Percentiles rank a stretch among this genome's conserved stretches.
Evolutionary conservation across 1,140 invertebrate genomes (phyloP).

Genomic region (Choristoneura fumiferana): DNA sequence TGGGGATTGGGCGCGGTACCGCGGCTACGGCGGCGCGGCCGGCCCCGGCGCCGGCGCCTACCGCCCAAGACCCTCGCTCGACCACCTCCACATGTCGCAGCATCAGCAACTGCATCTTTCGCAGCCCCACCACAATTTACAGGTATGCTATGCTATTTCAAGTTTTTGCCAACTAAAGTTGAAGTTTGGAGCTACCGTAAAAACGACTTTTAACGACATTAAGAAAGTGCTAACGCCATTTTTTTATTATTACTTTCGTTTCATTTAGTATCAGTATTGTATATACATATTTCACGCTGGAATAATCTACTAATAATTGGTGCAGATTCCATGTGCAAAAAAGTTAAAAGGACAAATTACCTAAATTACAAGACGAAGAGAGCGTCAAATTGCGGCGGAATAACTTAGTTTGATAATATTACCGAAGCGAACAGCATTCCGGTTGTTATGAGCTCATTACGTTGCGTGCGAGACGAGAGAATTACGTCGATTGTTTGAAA

Average conservation of each 20-base stretch:
- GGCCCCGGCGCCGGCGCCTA: slow-evolving; percentile 80
- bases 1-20: slow-evolving; percentile 79
- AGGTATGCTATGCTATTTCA: slow-evolving; percentile 75
- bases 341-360: too few species aligned
- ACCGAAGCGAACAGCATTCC: slow-evolving; percentile 2
- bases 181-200: too few species aligned
- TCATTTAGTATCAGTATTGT: too few species aligned
- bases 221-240: too few species aligned
- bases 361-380: background rate
- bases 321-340: too few species aligned
- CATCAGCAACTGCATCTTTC: slow-evolving; percentile 91
- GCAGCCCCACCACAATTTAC: slow-evolving; percentile 87
- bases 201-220: too few species aligned
- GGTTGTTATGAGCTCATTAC: background rate
- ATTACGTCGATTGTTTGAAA: slow-evolving; percentile 12
- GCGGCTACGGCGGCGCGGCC: slow-evolving; percentile 81
- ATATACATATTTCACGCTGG: too few species aligned
- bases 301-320: too few species aligned
- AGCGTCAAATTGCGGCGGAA: slow-evolving; percentile 8
- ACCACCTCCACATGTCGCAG: slow-evolving; percentile 87
- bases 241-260: too few species aligned
- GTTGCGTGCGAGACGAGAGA: slow-evolving; percentile 1
- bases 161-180: background rate
- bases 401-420: slow-evolving; percentile 6
- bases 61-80: slow-evolving; percentile 78